Evolutionary conservation across 2,888 invertebrate species (phyloP).

Genomic region (Anthrax anthrax): DNA sequence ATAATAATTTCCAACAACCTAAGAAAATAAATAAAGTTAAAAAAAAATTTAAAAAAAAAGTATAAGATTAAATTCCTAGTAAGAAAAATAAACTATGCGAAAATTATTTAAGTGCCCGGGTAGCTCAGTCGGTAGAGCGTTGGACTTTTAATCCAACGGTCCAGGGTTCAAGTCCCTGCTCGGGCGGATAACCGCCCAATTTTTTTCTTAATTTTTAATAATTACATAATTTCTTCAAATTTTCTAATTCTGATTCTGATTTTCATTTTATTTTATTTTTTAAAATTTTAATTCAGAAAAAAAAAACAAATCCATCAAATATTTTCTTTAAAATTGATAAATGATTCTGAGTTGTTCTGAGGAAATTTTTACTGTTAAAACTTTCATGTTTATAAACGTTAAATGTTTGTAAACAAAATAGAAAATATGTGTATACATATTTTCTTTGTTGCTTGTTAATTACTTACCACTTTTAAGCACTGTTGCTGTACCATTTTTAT

Average conservation of each 20-base stretch:
- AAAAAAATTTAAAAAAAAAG: no score
- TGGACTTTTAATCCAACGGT: conserved; percentile 22
- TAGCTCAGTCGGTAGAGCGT: conserved; percentile 1
- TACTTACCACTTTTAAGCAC: not conserved
- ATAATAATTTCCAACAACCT: conserved; percentile 44
- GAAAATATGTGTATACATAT: no score
- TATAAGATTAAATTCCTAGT: no score
- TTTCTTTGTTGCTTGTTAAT: not conserved
- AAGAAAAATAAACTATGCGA: not conserved
- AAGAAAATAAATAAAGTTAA: not conserved
- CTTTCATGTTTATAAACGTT: no score
- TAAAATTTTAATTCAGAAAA: not conserved
- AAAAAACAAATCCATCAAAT: not conserved
- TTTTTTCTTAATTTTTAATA: not conserved
- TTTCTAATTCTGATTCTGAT: no score
- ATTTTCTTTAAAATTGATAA: no score
- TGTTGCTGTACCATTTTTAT: conserved; percentile 32
- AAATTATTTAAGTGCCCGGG: no score
- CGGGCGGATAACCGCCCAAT: conserved; percentile 13
- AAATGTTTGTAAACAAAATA: no score
- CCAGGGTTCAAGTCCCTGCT: conserved; percentile 23
- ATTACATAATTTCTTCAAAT: no score
- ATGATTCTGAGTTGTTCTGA: no score
- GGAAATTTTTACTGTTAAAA: no score
- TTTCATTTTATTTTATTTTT: no score